phyloP scores from a whole-genome alignment of 2,888 invertebrate species.

The Rhyacophila evoluta region DNA sequence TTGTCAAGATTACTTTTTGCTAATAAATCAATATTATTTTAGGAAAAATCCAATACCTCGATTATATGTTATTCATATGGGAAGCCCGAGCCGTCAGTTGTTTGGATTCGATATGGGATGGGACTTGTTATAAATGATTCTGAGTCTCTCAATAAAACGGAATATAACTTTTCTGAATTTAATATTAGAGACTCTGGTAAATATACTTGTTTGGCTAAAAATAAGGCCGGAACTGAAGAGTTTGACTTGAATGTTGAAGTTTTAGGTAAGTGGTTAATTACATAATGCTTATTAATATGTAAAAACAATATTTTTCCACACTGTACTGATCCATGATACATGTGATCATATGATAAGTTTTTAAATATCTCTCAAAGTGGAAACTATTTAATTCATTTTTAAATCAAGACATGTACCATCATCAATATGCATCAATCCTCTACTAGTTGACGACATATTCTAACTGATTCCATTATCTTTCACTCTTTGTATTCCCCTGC shows the following conservation, averaged over 20 bases:
- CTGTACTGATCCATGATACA: too few species aligned
- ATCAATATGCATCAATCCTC: too few species aligned
- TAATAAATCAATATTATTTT: too few species aligned
- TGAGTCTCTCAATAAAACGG: constrained; percentile 59
- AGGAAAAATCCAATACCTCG: constrained; percentile 60
- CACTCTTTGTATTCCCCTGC: too few species aligned
- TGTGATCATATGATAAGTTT: too few species aligned
- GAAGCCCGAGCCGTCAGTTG: constrained; percentile 69
- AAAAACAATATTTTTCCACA: too few species aligned
- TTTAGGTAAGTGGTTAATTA: constrained; percentile 59
- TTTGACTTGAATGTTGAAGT: constrained; percentile 62
- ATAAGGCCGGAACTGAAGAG: constrained; percentile 67
- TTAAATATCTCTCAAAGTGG: too few species aligned
- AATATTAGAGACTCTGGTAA: constrained; percentile 61
- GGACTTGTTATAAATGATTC: constrained; percentile 58
- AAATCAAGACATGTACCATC: too few species aligned
- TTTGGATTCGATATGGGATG: constrained; percentile 71
- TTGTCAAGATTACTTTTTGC: too few species aligned
- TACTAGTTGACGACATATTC: too few species aligned
- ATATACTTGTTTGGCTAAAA: constrained; percentile 71
- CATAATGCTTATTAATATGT: background rate
- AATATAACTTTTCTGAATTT: constrained; percentile 60
- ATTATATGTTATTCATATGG: constrained; percentile 71
- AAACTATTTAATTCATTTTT: too few species aligned
- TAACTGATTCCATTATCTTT: too few species aligned